Percentiles rank a stretch among this genome's conserved stretches.
Evolutionary conservation across 2,797 vertebrate species (phyloP).

Genomic region (Protonibea diacanthus): DNA sequence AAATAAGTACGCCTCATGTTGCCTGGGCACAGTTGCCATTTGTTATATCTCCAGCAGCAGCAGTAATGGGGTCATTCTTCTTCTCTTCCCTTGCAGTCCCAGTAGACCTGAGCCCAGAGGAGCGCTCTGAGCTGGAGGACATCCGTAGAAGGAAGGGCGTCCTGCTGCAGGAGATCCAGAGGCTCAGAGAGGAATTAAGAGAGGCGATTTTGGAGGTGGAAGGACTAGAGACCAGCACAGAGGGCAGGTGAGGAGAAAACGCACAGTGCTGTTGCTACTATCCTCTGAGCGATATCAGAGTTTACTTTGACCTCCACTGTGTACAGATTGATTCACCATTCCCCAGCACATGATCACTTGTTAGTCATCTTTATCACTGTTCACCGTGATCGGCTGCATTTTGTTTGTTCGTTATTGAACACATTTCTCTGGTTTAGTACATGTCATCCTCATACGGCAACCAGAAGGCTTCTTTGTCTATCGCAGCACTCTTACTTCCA

Average conservation of each 20-base stretch:
- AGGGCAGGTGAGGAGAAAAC: conserved; percentile 89
- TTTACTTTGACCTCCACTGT: not conserved
- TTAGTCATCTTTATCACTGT: not conserved
- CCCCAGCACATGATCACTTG: not conserved
- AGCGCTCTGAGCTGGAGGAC: conserved; percentile 95
- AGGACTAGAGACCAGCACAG: conserved; percentile 92
- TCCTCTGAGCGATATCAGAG: not conserved
- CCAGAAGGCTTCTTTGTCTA: not conserved
- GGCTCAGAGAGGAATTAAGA: conserved; percentile 92
- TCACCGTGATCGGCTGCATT: not conserved
- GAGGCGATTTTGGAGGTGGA: conserved; percentile 96
- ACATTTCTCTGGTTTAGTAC: not conserved
- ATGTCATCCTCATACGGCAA: not conserved
- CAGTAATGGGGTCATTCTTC: conserved; percentile 49
- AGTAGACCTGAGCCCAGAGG: conserved; percentile 91
- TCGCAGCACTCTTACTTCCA: not conserved
- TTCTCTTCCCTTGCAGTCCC: conserved; percentile 78
- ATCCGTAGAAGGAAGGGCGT: conserved; percentile 94
- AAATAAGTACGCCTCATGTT: conserved; percentile 13
- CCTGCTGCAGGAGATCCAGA: conserved; percentile 95
- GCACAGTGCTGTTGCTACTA: not conserved
- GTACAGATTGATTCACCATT: not conserved
- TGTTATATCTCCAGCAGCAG: conserved; percentile 31
- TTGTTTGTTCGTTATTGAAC: not conserved
- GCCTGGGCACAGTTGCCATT: conserved; percentile 26